Base-by-base conservation (phyloP, 2,797 vertebrate species). In the Kryptolebias ocellatus region DNA sequence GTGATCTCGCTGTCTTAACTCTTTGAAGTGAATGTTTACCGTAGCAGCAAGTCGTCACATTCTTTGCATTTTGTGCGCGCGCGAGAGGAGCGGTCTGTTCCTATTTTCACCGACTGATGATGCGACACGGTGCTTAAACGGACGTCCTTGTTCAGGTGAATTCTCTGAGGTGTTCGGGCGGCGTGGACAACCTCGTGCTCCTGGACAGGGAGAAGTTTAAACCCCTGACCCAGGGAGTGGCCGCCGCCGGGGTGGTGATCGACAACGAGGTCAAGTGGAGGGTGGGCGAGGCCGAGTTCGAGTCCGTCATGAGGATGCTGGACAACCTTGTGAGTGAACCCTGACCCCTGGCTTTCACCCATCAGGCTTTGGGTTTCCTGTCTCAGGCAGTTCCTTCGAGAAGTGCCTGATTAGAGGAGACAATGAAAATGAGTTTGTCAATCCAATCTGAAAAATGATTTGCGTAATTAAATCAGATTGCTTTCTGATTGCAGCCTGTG, bases 241-340 rank as follows among this genome's bases (percentile, higher is more conserved):
- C 91, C 2, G 67, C 91, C 4, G 60, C 88, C 5, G 96, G 96
- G 74, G 89, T 96, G 58, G 93, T 92, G 44, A 92, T 96, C 83
- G 92, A 94, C 79, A 94, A 93, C 0, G 94, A 96, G 72, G 92
- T 96, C 24, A 98, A 95, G 74, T 98, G 97, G 96, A 98, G 95
- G 87, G 89, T 95, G 76, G 98, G 98, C 52, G 98, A 99, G 87
- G 92, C 96, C 29, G 96, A 98, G 83, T 97, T 98, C 37, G 97
- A 99, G 90, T 96, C 96, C 0, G 94, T 99, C 5, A 97, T 99
- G 98, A 94, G 97, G 83, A 98, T 98, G 95, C 92, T 99, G 85
- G 98, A 99, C 91, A 99, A 98, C 93, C 93, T 99, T 95, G 98
- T 99, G 75, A 85, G 96, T 94, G 85, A 88, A 72, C 83, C 69